These are phyloP conservation scores for Corapipo altera DNA, from an alignment of 2,113 vertebrate species.

Conservation along the genomic window DNA sequence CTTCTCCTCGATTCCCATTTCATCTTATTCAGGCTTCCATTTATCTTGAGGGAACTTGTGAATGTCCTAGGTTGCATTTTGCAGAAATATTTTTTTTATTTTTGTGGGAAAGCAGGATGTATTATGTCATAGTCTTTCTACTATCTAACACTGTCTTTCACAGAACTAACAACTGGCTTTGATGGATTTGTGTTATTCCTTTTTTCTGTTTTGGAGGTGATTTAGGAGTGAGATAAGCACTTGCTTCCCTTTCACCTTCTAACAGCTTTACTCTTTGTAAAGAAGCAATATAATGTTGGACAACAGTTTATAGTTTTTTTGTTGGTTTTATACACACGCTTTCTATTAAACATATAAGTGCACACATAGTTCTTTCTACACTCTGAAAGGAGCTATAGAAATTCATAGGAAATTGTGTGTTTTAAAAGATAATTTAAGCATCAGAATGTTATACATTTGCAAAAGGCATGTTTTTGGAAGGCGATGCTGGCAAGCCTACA, in stretches of 20 bases:
- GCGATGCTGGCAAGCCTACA: fast-evolving
- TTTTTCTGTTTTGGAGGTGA: neutral
- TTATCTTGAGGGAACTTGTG: neutral
- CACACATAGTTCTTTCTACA: neutral
- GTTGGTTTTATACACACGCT: neutral
- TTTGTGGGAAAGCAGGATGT: neutral
- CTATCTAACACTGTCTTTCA: neutral
- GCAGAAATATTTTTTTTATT: neutral
- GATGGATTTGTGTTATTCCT: neutral
- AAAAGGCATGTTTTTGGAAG: neutral
- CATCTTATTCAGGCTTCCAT: neutral
- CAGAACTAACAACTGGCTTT: neutral
- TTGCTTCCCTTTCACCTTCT: neutral
- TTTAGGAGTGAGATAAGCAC: neutral
- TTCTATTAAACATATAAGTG: neutral
- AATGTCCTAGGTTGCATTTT: neutral
- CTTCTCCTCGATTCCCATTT: neutral
- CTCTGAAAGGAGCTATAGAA: neutral
- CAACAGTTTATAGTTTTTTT: neutral
- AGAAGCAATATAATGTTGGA: neutral
- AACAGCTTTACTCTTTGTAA: neutral
- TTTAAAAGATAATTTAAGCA: neutral
- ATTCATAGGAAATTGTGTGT: neutral
- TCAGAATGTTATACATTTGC: neutral
- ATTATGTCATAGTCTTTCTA: neutral